Evolutionary conservation across 2,888 invertebrate genomes (phyloP).

Genomic region (Orchesellides sinensis): DNA sequence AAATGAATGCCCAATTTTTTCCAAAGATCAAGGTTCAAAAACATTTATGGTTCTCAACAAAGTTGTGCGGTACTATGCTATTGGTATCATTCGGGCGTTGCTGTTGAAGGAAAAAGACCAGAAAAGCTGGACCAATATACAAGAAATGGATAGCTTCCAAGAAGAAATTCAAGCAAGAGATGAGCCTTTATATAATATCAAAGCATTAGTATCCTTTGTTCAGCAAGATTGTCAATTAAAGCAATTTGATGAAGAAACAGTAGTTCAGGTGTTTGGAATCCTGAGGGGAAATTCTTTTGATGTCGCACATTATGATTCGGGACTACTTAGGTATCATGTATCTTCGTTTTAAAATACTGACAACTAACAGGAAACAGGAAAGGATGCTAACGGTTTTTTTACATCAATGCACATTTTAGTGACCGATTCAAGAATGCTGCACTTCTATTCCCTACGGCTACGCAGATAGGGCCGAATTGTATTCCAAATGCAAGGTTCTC

Average conservation of each 20-base stretch:
- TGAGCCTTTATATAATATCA: no score
- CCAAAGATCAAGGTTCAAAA: background rate
- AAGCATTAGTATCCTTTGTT: background rate
- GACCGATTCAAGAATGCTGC: constrained; percentile 34
- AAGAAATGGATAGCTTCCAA: background rate
- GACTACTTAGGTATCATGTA: background rate
- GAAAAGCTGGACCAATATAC: background rate
- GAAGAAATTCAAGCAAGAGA: background rate
- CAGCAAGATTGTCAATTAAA: background rate
- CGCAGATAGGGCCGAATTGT: constrained; percentile 28
- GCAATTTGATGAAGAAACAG: constrained; percentile 27
- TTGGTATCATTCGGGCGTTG: constrained; percentile 36
- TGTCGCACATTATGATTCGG: background rate
- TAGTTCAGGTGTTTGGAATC: constrained; percentile 20
- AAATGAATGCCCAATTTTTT: constrained; percentile 51
- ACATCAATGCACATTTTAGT: no score
- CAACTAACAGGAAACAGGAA: no score
- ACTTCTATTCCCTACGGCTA: constrained; percentile 37
- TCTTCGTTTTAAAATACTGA: background rate
- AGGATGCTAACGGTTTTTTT: no score
- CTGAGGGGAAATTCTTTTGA: background rate
- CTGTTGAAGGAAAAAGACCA: constrained; percentile 24
- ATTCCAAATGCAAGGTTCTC: constrained; percentile 37
- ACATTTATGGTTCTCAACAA: constrained; percentile 6
- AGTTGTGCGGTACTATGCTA: constrained; percentile 9